These are phyloP conservation scores for Atta cephalotes DNA, from an alignment of 1,140 invertebrate species.

Conservation along the genomic window DNA sequence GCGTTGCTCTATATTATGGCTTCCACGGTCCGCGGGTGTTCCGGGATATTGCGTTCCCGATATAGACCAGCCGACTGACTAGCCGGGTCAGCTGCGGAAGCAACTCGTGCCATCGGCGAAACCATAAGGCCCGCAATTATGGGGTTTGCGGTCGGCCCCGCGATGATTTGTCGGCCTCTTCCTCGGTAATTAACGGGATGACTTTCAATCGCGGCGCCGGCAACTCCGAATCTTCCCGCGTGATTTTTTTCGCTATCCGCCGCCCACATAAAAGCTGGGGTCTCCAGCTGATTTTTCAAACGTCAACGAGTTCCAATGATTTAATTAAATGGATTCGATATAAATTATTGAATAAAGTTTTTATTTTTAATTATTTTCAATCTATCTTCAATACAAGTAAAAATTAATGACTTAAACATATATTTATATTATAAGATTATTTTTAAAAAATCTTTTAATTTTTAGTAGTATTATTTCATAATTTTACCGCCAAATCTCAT, in stretches of 20 bases:
- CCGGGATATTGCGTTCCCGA: conserved; percentile 80
- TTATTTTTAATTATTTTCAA: neutral
- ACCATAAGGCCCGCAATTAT: conserved; percentile 81
- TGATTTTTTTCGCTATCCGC: conserved; percentile 64
- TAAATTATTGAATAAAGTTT: neutral
- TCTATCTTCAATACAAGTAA: no score
- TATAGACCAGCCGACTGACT: conserved; percentile 70
- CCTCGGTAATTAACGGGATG: conserved; percentile 73
- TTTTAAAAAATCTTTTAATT: conserved; percentile 15
- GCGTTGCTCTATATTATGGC: conserved; percentile 81
- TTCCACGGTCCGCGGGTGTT: conserved; percentile 82
- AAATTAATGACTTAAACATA: no score
- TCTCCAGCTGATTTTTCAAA: neutral
- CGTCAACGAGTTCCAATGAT: neutral
- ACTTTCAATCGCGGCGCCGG: conserved; percentile 68
- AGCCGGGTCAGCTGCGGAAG: conserved; percentile 80
- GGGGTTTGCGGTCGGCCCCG: conserved; percentile 73
- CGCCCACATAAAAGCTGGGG: neutral
- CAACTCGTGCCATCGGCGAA: conserved; percentile 69
- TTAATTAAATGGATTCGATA: neutral
- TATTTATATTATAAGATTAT: neutral
- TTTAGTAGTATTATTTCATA: conserved; percentile 10
- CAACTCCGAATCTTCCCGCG: conserved; percentile 61
- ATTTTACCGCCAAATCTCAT: neutral
- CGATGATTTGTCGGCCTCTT: conserved; percentile 79